Evolutionary conservation across 1,140 invertebrate genomes (phyloP).

Genomic region (Druon quercuslanigerum): DNA sequence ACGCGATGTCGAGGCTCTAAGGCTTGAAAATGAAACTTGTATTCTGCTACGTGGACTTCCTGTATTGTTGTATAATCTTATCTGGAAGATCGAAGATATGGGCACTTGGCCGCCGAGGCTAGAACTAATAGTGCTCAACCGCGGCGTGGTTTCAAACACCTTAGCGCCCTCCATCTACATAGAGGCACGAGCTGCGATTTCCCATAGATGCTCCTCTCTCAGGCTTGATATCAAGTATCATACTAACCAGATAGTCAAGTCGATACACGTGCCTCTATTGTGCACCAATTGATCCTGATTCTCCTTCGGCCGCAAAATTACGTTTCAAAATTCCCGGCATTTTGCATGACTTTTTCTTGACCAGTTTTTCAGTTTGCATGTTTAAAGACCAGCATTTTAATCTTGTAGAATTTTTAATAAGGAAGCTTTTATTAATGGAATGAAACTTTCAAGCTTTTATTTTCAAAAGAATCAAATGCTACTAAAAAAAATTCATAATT

Average conservation of each 20-base stretch:
- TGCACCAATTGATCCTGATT: constrained; percentile 12
- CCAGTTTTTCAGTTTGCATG: no score
- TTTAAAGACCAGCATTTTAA: no score
- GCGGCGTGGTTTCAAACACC: constrained; percentile 22
- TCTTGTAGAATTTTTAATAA: no score
- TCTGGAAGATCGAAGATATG: constrained; percentile 46
- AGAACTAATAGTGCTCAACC: constrained; percentile 38
- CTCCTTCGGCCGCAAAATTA: not conserved
- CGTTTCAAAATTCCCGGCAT: no score
- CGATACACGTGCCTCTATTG: not conserved
- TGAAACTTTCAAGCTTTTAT: no score
- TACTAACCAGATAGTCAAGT: not conserved
- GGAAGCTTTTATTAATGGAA: no score
- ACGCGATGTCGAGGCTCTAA: constrained; percentile 44
- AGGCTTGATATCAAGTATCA: constrained; percentile 6
- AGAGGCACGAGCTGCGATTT: constrained; percentile 16
- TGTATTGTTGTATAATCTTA: constrained; percentile 54
- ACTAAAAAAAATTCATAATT: no score
- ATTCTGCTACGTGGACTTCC: constrained; percentile 48
- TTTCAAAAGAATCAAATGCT: no score
- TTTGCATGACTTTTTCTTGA: no score
- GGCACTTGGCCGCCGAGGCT: constrained; percentile 37
- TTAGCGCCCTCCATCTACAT: constrained; percentile 7
- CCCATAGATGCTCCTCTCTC: constrained; percentile 20
- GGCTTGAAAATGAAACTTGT: constrained; percentile 57